Conservation (phyloP, 2,888 invertebrate species). For the Schizotus pectinicornis region DNA sequence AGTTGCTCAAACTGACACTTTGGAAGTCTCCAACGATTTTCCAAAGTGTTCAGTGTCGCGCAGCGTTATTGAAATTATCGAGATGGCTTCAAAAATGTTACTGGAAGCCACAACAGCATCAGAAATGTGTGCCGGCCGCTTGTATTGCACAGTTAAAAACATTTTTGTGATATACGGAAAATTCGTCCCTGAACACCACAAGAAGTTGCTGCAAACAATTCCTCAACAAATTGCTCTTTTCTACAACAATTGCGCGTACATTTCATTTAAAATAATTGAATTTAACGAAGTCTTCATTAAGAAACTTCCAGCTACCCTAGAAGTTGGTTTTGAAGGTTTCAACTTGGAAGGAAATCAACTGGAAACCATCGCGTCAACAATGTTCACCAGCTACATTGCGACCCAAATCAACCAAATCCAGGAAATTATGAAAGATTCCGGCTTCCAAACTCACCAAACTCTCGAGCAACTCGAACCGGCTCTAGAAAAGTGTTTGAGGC, state of each 20-base stretch:
- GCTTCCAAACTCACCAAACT: slow-evolving; percentile 59
- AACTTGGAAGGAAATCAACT: slow-evolving; percentile 72
- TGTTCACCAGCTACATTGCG: slow-evolving; percentile 75
- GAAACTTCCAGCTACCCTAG: slow-evolving; percentile 2
- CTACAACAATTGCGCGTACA: slow-evolving; percentile 91
- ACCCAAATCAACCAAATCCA: slow-evolving; percentile 78
- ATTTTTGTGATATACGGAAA: slow-evolving; percentile 80
- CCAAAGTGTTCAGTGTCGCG: slow-evolving; percentile 67
- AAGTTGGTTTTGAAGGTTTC: slow-evolving; percentile 53
- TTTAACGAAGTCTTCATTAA: slow-evolving; percentile 57
- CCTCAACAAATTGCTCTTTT: slow-evolving; percentile 88
- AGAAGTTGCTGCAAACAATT: slow-evolving; percentile 78
- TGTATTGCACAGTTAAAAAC: slow-evolving; percentile 73
- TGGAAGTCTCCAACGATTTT: slow-evolving; percentile 61
- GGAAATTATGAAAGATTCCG: slow-evolving; percentile 77
- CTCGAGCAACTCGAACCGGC: slow-evolving; percentile 66
- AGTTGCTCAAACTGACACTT: slow-evolving; percentile 57
- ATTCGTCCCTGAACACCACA: slow-evolving; percentile 81
- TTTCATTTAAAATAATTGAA: slow-evolving; percentile 75
- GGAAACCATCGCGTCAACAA: slow-evolving; percentile 70
- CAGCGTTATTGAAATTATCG: slow-evolving; percentile 68
- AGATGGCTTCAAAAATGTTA: slow-evolving; percentile 69
- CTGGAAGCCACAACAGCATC: slow-evolving; percentile 69
- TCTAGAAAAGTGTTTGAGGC: slow-evolving; percentile 76
- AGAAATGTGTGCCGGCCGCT: slow-evolving; percentile 66